A percentile compares a stretch with the other conserved stretches of the same genome.
Evolutionary conservation across 2,113 vertebrate species (phyloP).

Genomic region (Elephantulus edwardii): DNA sequence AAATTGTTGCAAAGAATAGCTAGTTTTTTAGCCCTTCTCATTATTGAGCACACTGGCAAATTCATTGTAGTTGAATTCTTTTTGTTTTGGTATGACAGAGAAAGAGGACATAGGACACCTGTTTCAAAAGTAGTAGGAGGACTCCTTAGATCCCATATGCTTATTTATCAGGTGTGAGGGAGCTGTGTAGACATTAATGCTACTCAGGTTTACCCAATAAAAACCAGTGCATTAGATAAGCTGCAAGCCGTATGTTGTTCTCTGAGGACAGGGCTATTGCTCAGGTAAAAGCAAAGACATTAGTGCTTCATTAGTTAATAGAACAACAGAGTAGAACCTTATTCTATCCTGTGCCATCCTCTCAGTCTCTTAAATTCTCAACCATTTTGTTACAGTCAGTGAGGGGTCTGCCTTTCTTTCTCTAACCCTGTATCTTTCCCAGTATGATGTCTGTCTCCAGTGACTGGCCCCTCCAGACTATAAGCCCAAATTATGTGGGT

Average conservation of each 20-base stretch:
- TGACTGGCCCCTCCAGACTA: background rate
- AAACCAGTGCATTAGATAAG: constrained; percentile 48
- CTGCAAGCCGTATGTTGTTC: constrained; percentile 4
- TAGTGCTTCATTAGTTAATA: no score
- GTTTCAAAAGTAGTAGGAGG: background rate
- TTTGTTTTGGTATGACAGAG: background rate
- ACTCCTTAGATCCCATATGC: background rate
- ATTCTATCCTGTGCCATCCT: no score
- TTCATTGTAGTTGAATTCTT: background rate
- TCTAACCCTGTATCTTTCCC: no score
- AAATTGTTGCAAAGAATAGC: background rate
- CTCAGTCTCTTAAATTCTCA: no score
- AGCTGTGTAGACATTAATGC: background rate
- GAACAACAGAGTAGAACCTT: no score
- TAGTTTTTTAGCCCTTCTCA: background rate
- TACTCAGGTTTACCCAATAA: background rate
- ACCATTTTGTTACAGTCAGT: no score
- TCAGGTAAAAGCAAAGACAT: background rate
- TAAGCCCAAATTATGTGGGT: no score
- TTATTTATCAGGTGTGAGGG: background rate
- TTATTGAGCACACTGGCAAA: background rate
- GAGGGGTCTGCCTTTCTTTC: no score
- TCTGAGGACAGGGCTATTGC: background rate
- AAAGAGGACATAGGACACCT: background rate
- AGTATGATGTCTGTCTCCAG: no score